phyloP scores from a whole-genome alignment of 2,797 vertebrate genomes.

The Acanthis flammea region DNA sequence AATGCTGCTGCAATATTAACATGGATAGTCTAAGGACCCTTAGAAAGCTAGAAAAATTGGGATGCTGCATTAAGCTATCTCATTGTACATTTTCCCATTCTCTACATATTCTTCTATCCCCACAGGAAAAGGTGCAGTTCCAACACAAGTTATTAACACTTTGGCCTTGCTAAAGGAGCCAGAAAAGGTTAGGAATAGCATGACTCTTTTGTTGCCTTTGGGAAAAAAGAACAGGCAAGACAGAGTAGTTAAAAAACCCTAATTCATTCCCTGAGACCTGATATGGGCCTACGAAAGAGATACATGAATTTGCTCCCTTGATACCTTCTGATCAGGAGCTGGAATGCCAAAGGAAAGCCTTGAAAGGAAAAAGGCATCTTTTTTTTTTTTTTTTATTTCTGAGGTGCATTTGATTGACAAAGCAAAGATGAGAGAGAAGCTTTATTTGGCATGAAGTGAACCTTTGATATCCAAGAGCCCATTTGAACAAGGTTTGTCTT shows the following conservation, averaged over 20 bases:
- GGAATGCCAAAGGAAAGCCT: not conserved
- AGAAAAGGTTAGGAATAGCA: not conserved
- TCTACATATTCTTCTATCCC: not conserved
- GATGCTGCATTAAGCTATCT: not conserved
- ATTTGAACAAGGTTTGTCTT: not conserved
- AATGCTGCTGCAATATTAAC: conserved; percentile 4
- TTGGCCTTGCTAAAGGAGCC: not conserved
- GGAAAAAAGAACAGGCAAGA: not conserved
- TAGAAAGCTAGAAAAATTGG: not conserved
- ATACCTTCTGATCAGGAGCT: not conserved
- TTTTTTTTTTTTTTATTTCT: not conserved
- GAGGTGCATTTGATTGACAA: not conserved
- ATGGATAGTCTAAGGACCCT: not conserved
- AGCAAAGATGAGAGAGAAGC: not conserved
- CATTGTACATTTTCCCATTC: not conserved
- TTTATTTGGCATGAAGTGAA: not conserved
- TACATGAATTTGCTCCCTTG: not conserved
- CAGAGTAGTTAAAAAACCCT: not conserved
- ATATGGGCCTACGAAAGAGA: not conserved
- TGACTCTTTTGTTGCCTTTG: not conserved
- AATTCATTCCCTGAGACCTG: not conserved
- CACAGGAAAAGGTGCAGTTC: not conserved
- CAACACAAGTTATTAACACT: not conserved
- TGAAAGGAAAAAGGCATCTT: not conserved
- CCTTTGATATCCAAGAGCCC: not conserved